phyloP scores from a whole-genome alignment of 1,140 invertebrate species.

The Gonatopus flavifemur region DNA sequence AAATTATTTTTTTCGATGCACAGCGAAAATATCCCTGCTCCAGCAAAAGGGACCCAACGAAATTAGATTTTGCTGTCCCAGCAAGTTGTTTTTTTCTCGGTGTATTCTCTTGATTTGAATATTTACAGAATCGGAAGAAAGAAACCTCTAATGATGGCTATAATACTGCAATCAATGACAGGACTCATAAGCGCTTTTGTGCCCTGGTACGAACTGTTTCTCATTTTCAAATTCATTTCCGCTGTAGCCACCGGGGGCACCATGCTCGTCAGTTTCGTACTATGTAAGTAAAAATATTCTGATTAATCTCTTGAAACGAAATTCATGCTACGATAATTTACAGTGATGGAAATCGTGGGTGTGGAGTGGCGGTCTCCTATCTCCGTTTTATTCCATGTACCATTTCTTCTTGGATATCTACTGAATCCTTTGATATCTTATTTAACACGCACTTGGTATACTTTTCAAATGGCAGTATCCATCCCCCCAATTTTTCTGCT shows the following conservation, averaged over 20 bases:
- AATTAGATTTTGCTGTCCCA: no score
- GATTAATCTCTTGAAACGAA: neutral
- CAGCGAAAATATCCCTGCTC: no score
- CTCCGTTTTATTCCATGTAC: slow-evolving; percentile 69
- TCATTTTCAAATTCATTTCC: slow-evolving; percentile 69
- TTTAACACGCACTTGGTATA: slow-evolving; percentile 69
- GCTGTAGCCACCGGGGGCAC: slow-evolving; percentile 70
- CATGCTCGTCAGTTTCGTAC: slow-evolving; percentile 68
- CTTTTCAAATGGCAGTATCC: slow-evolving; percentile 74
- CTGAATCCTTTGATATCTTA: slow-evolving; percentile 59
- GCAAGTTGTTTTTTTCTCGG: neutral
- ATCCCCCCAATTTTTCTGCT: slow-evolving; percentile 71
- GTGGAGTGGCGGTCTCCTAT: slow-evolving; percentile 68
- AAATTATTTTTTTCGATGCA: no score
- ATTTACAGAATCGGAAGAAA: slow-evolving; percentile 71
- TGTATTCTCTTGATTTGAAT: slow-evolving; percentile 8
- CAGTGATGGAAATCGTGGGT: slow-evolving; percentile 74
- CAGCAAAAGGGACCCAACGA: no score
- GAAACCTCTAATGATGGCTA: slow-evolving; percentile 65
- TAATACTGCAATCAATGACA: slow-evolving; percentile 66
- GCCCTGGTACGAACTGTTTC: slow-evolving; percentile 70
- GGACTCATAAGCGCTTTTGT: slow-evolving; percentile 67
- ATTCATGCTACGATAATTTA: slow-evolving; percentile 9
- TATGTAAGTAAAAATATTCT: slow-evolving; percentile 50
- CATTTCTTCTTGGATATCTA: slow-evolving; percentile 58